A percentile compares a stretch with the other conserved stretches of the same genome.
phyloP scores from a whole-genome alignment of 2,797 vertebrate genomes.

The Chaunax sp. region DNA sequence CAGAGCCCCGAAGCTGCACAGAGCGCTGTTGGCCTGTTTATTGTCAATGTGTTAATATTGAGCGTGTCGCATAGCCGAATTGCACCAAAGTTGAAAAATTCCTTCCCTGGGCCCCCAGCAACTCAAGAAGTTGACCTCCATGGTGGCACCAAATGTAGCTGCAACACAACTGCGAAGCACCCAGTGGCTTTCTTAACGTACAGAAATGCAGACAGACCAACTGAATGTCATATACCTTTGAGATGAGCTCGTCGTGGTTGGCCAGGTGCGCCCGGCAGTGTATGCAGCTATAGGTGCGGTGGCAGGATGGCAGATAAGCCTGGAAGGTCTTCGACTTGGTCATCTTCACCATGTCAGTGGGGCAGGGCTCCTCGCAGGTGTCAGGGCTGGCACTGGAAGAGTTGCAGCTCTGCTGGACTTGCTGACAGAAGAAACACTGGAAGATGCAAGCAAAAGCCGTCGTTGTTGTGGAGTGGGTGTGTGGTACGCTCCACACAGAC shows the following conservation, averaged over 20 bases:
- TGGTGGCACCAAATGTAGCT: too few species aligned
- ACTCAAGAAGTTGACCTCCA: too few species aligned
- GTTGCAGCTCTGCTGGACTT: conserved; percentile 92
- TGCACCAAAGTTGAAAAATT: too few species aligned
- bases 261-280: conserved; percentile 99
- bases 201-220: neutral
- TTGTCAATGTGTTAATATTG: too few species aligned
- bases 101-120: too few species aligned
- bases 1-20: too few species aligned
- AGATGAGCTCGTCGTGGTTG: conserved; percentile 98
- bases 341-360: conserved; percentile 98
- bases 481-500: conserved; percentile 93
- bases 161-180: conserved; percentile 2
- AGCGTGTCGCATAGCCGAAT: too few species aligned
- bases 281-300: conserved; percentile 98
- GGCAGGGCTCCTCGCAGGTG: conserved; percentile 87
- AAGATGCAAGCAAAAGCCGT: conserved; percentile 97
- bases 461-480: conserved; percentile 93
- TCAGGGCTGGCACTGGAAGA: conserved; percentile 91
- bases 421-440: conserved; percentile 97
- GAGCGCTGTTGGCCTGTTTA: too few species aligned
- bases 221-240: conserved; percentile 86
- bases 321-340: conserved; percentile 99
- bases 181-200: conserved; percentile 3
- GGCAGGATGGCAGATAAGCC: conserved; percentile 96